Base-by-base conservation (phyloP, 1,140 invertebrate genomes). In the Drosophila orosa region DNA sequence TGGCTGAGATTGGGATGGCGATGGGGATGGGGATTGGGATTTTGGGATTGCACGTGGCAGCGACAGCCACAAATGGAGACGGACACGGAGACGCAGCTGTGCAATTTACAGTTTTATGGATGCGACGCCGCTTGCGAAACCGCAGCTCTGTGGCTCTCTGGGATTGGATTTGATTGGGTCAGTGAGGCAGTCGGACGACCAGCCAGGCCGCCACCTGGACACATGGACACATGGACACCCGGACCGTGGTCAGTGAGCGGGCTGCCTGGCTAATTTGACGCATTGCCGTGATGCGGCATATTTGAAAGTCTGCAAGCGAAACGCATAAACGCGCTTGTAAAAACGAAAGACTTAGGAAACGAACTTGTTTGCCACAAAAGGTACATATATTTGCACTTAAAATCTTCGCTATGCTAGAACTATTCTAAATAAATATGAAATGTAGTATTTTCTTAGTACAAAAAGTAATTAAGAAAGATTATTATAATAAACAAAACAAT, bases 91-190 rank as follows among this genome's bases (percentile, higher is more conserved):
- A 63, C 75, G 79, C 83, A 87, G 83, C 83, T 86, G 83, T 87
- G 84, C 83, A 87, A 86, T 89, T 86, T 83, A 61, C 75, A 74
- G 84, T 69, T 78, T 86, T 86, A 86, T 86, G 76, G 84, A 86
- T 83, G 84, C 75, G 78, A 55, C 57, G 33, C 5, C 9, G 61
- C 67, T 86, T 80, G 84, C 83, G 83, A 83, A 86, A 80, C 56
- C 31, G 7, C 29, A 22, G 29, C 45, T 37, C 45, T 15, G 57
- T 24, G 56, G 19, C 31, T 72, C 33, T 44, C 47, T 67, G 47
- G 83, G 83, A 82, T 83, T 60, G 82, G 67, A 67, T 65, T 29
- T 29, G 56, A 66, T 66, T 76, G 54, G 59, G 69, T 60, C 71
- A 67, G 69, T 74, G 52, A 50, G 73, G 31, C 65, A 73, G 61